Evolutionary conservation across 2,113 vertebrate species (phyloP).

Genomic region (Oncorhynchus clarkii): DNA sequence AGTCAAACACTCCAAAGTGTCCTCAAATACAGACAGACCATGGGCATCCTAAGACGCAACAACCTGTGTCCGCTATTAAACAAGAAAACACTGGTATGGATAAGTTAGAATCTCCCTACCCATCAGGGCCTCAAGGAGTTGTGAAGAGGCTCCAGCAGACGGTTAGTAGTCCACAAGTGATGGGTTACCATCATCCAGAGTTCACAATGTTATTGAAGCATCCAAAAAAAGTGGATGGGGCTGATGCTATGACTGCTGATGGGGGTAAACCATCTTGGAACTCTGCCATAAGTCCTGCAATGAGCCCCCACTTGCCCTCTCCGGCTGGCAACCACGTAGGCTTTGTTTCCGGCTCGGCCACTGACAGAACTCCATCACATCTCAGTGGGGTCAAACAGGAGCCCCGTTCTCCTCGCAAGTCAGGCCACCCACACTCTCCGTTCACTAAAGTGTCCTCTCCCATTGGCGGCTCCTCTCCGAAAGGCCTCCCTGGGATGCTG

Average conservation of each 20-base stretch:
- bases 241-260: conserved; percentile 82
- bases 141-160: conserved; percentile 84
- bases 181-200: conserved; percentile 84
- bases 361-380: conserved; percentile 82
- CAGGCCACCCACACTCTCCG: conserved; percentile 80
- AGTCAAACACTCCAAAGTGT: conserved; percentile 80
- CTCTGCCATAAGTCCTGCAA: conserved; percentile 83
- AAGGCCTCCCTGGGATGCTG: conserved; percentile 85
- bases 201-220: conserved; percentile 79
- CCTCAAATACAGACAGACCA: conserved; percentile 78
- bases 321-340: conserved; percentile 87
- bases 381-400: conserved; percentile 81
- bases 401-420: conserved; percentile 84
- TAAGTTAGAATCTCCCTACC: conserved; percentile 82
- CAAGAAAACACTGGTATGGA: conserved; percentile 78
- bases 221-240: conserved; percentile 83
- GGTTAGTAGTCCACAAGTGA: conserved; percentile 78
- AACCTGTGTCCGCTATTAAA: conserved; percentile 81
- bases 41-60: conserved; percentile 82
- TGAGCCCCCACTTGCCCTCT: conserved; percentile 88
- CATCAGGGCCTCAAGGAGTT: conserved; percentile 78
- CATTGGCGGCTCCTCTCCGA: conserved; percentile 80
- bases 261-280: conserved; percentile 82
- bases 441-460: conserved; percentile 88
- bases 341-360: conserved; percentile 74